These are phyloP conservation scores for Altica lythri DNA, from an alignment of 2,888 invertebrate species.

Conservation along the genomic window DNA sequence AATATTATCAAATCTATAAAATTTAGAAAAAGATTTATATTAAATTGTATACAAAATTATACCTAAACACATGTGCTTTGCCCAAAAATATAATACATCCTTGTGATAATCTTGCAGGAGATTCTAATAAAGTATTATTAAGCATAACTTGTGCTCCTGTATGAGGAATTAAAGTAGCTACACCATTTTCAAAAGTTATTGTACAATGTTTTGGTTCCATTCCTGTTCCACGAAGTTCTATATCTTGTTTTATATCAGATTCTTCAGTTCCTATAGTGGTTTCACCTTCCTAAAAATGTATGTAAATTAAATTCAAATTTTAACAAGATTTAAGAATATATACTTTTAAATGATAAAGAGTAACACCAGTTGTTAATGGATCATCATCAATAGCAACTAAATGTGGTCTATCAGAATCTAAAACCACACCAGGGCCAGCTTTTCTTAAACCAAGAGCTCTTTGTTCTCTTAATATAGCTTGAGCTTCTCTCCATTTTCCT, in stretches of 20 bases:
- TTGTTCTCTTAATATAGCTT: conserved; percentile 86
- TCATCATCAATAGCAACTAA: conserved; percentile 92
- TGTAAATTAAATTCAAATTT: background rate
- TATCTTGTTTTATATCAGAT: conserved; percentile 71
- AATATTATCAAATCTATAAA: too few species aligned
- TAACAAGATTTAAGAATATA: conserved; percentile 1
- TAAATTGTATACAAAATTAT: conserved; percentile 8
- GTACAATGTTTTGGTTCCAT: conserved; percentile 80
- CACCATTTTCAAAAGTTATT: conserved; percentile 71
- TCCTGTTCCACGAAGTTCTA: conserved; percentile 73
- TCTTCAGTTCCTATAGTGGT: conserved; percentile 84
- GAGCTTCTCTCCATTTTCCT: conserved; percentile 91
- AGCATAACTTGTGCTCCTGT: conserved; percentile 80
- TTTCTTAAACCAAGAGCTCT: conserved; percentile 84
- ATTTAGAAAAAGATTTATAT: too few species aligned
- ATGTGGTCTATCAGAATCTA: conserved; percentile 91
- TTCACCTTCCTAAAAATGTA: conserved; percentile 71
- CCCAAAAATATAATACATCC: conserved; percentile 70
- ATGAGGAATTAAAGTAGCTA: conserved; percentile 75
- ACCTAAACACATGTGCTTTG: conserved; percentile 63
- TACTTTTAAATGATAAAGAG: conserved; percentile 85
- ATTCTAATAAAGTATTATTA: conserved; percentile 78
- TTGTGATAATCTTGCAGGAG: conserved; percentile 78
- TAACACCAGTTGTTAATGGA: conserved; percentile 86
- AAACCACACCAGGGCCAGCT: conserved; percentile 84